Conservation (phyloP, 2,113 vertebrate genomes). For the Trogon surrucura region DNA sequence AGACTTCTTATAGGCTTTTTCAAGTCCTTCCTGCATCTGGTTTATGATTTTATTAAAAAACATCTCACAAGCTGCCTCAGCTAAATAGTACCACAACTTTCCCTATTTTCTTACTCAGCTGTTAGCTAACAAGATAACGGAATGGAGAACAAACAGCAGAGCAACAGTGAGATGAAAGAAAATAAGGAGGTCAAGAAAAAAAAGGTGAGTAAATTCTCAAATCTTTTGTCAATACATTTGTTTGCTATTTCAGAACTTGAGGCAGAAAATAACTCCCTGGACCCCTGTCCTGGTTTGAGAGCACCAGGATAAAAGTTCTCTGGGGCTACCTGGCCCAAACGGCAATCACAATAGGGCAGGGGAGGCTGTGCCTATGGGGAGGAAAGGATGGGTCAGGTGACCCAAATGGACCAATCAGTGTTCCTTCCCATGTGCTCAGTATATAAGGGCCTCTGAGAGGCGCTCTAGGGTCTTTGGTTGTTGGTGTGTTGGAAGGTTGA, state of each 20-base stretch:
- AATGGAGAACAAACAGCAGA: constrained; percentile 41
- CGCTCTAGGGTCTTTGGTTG: too few species aligned
- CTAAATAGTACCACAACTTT: neutral
- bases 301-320: too few species aligned
- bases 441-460: too few species aligned
- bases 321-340: too few species aligned
- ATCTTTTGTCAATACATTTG: neutral
- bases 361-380: too few species aligned
- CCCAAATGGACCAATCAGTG: too few species aligned
- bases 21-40: neutral
- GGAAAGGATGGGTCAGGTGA: too few species aligned
- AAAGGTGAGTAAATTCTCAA: constrained; percentile 56
- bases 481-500: too few species aligned
- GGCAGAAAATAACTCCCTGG: neutral
- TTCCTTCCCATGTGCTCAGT: too few species aligned
- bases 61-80: neutral
- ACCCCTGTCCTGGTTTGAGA: too few species aligned
- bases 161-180: neutral
- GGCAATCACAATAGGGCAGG: too few species aligned
- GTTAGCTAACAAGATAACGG: neutral
- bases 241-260: neutral
- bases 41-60: neutral
- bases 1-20: neutral
- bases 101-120: neutral
- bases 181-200: neutral